Evolutionary conservation across 2,113 vertebrate species (phyloP).

Genomic region (Siniperca chuatsi): DNA sequence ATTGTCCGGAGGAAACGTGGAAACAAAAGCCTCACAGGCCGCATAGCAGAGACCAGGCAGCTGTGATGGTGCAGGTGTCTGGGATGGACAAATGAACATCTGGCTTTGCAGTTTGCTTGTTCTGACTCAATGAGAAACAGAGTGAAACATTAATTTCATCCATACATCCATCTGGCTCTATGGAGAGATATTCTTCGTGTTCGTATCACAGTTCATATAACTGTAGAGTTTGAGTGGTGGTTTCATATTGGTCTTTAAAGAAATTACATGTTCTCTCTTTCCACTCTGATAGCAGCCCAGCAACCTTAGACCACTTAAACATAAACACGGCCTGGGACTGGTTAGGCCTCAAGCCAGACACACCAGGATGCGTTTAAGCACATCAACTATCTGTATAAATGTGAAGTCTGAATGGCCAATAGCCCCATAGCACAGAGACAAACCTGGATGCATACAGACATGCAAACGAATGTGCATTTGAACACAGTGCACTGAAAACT

Average conservation of each 20-base stretch:
- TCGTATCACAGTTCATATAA: background rate
- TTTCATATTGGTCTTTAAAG: background rate
- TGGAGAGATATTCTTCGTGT: background rate
- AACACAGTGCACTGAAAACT: background rate
- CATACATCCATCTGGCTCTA: background rate
- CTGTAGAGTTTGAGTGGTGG: slow-evolving; percentile 2
- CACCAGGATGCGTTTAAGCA: slow-evolving; percentile 6
- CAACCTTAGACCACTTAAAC: background rate
- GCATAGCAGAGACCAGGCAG: background rate
- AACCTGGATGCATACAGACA: background rate
- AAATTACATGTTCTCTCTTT: background rate
- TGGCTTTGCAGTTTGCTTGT: slow-evolving; percentile 8
- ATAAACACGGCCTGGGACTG: slow-evolving; percentile 3
- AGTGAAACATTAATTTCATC: background rate
- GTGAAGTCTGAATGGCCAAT: background rate
- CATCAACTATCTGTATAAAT: background rate
- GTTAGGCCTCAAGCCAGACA: background rate
- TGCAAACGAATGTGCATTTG: background rate
- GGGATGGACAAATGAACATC: slow-evolving; percentile 3
- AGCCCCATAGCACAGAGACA: background rate
- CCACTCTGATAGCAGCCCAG: slow-evolving; percentile 5
- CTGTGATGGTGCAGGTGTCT: slow-evolving; percentile 23
- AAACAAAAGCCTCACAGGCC: slow-evolving; percentile 22
- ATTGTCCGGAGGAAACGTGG: background rate
- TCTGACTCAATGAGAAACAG: background rate